Evolutionary conservation across 2,797 vertebrate genomes (phyloP).

Genomic region (Steatocranus sp.): DNA sequence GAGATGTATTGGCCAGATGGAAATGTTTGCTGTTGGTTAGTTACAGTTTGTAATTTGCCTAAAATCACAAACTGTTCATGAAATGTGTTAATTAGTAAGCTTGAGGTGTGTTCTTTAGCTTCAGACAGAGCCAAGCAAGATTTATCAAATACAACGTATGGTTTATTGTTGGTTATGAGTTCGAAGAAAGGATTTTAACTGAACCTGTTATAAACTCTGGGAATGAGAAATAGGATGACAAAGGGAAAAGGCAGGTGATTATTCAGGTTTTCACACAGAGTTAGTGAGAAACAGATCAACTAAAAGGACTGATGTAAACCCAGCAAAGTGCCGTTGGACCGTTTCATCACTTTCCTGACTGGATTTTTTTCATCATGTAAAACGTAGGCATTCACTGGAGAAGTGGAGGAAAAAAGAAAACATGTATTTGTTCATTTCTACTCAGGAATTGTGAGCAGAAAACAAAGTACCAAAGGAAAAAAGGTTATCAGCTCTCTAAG

Average conservation of each 20-base stretch:
- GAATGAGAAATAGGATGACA: neutral
- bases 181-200: neutral
- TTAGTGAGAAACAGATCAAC: neutral
- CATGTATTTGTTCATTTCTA: neutral
- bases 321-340: neutral
- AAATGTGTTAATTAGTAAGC: conserved; percentile 8
- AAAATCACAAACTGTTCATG: neutral
- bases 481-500: neutral
- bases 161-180: neutral
- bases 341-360: neutral
- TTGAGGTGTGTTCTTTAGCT: neutral
- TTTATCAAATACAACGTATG: neutral
- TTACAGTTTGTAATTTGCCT: neutral
- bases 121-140: neutral
- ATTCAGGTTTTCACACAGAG: neutral
- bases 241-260: neutral
- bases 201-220: neutral
- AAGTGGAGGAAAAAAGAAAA: neutral
- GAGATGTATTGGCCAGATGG: neutral
- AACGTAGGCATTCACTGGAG: neutral
- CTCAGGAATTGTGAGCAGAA: neutral
- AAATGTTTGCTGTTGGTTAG: neutral
- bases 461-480: neutral
- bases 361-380: neutral
- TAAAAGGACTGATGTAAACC: neutral